These are phyloP conservation scores for Crematogaster levior DNA, from an alignment of 2,888 invertebrate species.

Conservation along the genomic window DNA sequence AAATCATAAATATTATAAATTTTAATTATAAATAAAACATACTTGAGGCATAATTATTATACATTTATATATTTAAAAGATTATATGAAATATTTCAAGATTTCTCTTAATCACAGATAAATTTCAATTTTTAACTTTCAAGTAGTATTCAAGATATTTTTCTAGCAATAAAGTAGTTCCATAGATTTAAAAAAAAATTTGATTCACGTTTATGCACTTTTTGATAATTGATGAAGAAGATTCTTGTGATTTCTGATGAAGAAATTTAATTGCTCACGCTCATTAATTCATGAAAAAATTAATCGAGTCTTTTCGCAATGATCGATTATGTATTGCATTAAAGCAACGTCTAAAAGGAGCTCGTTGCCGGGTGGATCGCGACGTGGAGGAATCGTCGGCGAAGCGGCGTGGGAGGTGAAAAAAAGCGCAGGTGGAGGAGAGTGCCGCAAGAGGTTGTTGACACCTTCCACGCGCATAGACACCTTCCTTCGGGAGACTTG, in stretches of 20 bases:
- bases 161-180: neutral
- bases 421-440: slow-evolving; percentile 62
- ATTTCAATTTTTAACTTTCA: slow-evolving; percentile 2
- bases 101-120: neutral
- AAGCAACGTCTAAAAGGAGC: slow-evolving; percentile 31
- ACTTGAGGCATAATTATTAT: neutral
- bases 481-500: slow-evolving; percentile 51
- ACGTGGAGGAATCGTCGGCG: slow-evolving; percentile 33
- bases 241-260: neutral
- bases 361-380: slow-evolving; percentile 19
- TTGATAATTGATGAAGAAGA: neutral
- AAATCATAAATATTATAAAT: neutral
- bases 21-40: neutral
- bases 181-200: neutral
- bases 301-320: slow-evolving; percentile 12
- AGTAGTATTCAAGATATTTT: neutral
- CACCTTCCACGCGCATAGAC: slow-evolving; percentile 59
- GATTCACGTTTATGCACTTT: neutral
- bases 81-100: neutral
- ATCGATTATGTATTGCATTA: slow-evolving; percentile 17
- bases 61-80: neutral
- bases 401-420: slow-evolving; percentile 46
- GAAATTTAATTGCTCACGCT: slow-evolving; percentile 1
- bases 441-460: slow-evolving; percentile 73
- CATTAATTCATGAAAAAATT: neutral